These are phyloP conservation scores for Pelosia muscerda DNA, from an alignment of 2,888 invertebrate species.

Conservation along the genomic window DNA sequence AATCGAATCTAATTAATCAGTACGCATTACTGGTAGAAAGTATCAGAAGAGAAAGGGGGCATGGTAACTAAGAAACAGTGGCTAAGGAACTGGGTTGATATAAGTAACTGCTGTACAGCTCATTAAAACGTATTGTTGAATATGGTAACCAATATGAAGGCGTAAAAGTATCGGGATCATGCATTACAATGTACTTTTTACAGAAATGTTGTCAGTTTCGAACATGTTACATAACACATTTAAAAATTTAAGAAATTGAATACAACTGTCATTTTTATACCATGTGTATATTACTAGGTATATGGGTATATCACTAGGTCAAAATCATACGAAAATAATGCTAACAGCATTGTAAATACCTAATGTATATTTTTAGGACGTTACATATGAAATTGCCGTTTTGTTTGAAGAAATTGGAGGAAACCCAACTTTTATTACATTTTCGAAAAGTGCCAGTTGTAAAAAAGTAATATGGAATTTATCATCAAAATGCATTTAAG, in stretches of 20 bases:
- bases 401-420: too few relatives aligned
- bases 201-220: background rate
- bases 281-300: too few relatives aligned
- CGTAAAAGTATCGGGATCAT: background rate
- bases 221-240: background rate
- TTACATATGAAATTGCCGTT: too few relatives aligned
- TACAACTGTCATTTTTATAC: too few relatives aligned
- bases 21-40: conserved; percentile 83
- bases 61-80: conserved; percentile 48
- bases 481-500: too few relatives aligned
- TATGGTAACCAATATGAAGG: conserved; percentile 12
- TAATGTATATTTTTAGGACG: too few relatives aligned
- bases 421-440: too few relatives aligned
- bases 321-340: too few relatives aligned
- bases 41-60: conserved; percentile 79
- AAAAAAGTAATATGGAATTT: too few relatives aligned
- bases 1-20: conserved; percentile 85
- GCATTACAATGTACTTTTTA: conserved; percentile 5
- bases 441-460: too few relatives aligned
- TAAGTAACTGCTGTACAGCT: conserved; percentile 30
- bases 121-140: conserved; percentile 37
- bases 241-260: background rate
- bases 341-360: too few relatives aligned
- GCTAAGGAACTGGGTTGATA: conserved; percentile 28
- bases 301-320: too few relatives aligned